Percentiles rank a stretch among this genome's conserved stretches.
phyloP scores from a whole-genome alignment of 2,797 vertebrate genomes.

The Pyrocephalus nanus region DNA sequence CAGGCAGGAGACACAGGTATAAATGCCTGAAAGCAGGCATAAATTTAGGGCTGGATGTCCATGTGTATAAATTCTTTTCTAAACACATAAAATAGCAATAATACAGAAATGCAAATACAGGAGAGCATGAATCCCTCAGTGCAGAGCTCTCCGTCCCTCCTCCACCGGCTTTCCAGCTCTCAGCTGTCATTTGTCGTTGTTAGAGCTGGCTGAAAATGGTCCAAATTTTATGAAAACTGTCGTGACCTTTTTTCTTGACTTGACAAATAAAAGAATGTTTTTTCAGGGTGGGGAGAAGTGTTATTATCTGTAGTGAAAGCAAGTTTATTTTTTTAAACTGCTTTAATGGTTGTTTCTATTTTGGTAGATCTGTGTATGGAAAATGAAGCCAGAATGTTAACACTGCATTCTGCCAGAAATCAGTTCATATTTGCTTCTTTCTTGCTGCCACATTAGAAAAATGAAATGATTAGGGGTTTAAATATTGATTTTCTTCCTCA shows the following conservation, averaged over 20 bases:
- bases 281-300: slow-evolving; percentile 50
- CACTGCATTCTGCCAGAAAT: slow-evolving; percentile 30
- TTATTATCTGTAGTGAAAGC: slow-evolving; percentile 59
- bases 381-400: slow-evolving; percentile 52
- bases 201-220: slow-evolving; percentile 12
- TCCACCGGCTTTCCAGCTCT: neutral
- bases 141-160: neutral
- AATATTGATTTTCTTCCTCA: slow-evolving; percentile 2
- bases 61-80: neutral
- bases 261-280: slow-evolving; percentile 55
- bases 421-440: slow-evolving; percentile 1
- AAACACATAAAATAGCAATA: neutral
- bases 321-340: slow-evolving; percentile 45
- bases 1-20: neutral
- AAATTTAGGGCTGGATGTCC: neutral
- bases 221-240: slow-evolving; percentile 39
- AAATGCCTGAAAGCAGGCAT: neutral
- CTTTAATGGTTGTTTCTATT: slow-evolving; percentile 52
- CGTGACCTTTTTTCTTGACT: slow-evolving; percentile 50
- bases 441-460: neutral
- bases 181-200: neutral
- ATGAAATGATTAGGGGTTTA: neutral
- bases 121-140: neutral
- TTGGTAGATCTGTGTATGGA: slow-evolving; percentile 53
- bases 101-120: neutral